Evolutionary conservation across 2,888 invertebrate species (phyloP), one percentile per base, ranked within the genome.

Genomic region (Mesochorus sp.): DNA sequence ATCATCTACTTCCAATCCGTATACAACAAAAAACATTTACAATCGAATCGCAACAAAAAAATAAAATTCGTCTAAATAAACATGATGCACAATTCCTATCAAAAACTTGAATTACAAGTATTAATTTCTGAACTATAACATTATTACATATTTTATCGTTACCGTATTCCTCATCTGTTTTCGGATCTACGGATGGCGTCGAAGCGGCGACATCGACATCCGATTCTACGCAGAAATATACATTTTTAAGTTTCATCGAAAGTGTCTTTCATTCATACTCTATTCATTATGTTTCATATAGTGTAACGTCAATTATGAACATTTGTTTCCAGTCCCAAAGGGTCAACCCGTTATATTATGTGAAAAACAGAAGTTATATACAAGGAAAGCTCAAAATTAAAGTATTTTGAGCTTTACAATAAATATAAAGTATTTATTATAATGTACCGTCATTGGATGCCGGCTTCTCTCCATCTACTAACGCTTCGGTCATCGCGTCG

Each of bases 61-160:
- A n/a, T n/a, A n/a, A 3, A 42, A 44, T 17, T 19, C 3, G 44
- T 19, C 21, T 2, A 44, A 44, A 10, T 8, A 17, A 44, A 44
- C 1, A 19, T 12, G 5, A 14, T 10, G 17, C 10, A 44, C 5
- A n/a, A n/a, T n/a, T n/a, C n/a, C n/a, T n/a, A n/a, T 17, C 21
- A 6, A 6, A 19, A 19, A 17, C 8, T 17, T 0, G 8, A 44
- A 44, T 44, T 10, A 19, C 21, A 3, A 19, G 44, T 19, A 17
- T 44, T 19, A 6, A 2, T 19, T 44, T 17, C 17, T 19, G 0
- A 5, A n/a, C 1, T 10, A 31, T 5, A 3, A 12, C 8, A 17
- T 53, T 24, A 19, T 55, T n/a, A 34, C 31, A 55, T 55, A 34
- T 55, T 53, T 34, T 19, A 55, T 34, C 55, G 19, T 55, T 34